Base-by-base conservation (phyloP, 2,797 vertebrate species). In the Tachyglossus aculeatus region DNA sequence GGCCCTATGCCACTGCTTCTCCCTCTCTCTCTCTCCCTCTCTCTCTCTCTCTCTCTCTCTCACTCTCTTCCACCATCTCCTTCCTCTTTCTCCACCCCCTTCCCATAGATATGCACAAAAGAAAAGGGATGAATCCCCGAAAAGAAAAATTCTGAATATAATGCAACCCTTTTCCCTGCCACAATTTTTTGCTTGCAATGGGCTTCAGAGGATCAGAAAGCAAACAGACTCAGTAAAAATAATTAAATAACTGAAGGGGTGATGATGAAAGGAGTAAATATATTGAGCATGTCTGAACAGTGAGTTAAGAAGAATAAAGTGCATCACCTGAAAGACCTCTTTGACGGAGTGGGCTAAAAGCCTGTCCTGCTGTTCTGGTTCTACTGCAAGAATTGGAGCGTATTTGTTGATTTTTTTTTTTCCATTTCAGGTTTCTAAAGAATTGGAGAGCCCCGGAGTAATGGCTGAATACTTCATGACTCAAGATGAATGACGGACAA, bases 221-320 rank as follows among this genome's bases (percentile, higher is more conserved):
- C 56, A 64, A 34, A 56, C 62, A 60, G 5, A 31, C 57, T 48
- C 19, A 48, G 60, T 22, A 56, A 71, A 71, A 60, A 61, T 13
- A 22, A 27, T 22, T 21, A 60, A 58, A 22, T 58, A 18, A 19
- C 5, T 61, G 41, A 44, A 55, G 41, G 9, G n/a, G n/a, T n/a
- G n/a, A n/a, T n/a, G n/a, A n/a, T n/a, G n/a, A 25, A 40, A n/a
- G 22, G 74, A 38, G 21, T 55, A 44, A 44, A 19, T 61, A 39
- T 44, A 5, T 47, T 38, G 24, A 48, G 43, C 25, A 40, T 33
- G 22, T 54, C 34, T 53, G 18, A 19, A 48, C 21, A 50, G 19
- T 13, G 6, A 44, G 34, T 57, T 32, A 21, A 56, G 34, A 36
- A 25, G 27, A 33, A 40, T n/a, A n/a, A 33, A 51, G 14, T 43